phyloP scores from a whole-genome alignment of 2,888 invertebrate genomes.

The Agriotes lineatus region DNA sequence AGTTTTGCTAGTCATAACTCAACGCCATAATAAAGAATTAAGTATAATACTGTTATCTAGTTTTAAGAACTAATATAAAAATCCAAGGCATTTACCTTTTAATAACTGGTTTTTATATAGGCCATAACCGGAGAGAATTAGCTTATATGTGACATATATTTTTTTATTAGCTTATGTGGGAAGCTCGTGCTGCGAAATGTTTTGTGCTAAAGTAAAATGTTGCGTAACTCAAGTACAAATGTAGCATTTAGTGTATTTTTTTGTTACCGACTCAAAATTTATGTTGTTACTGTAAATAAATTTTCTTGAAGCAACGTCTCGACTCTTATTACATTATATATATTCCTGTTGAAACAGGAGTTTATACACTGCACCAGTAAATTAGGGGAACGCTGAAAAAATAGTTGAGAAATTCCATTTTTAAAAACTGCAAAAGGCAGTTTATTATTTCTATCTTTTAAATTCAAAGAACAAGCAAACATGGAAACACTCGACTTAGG shows the following conservation, averaged over 20 bases:
- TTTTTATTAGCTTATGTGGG: not conserved
- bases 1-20: slow-evolving; percentile 30
- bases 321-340: too few species aligned
- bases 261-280: not conserved
- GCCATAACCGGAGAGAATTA: not conserved
- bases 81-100: not conserved
- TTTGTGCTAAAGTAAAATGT: not conserved
- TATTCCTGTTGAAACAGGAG: too few species aligned
- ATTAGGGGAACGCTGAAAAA: too few species aligned
- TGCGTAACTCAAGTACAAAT: slow-evolving; percentile 18
- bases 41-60: slow-evolving; percentile 10
- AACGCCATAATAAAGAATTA: slow-evolving; percentile 11
- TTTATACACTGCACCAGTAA: too few species aligned
- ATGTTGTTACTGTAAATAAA: too few species aligned
- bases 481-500: too few species aligned
- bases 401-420: too few species aligned
- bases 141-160: too few species aligned
- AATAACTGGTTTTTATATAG: not conserved
- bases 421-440: too few species aligned
- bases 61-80: slow-evolving; percentile 6
- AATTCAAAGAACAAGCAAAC: too few species aligned
- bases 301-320: too few species aligned
- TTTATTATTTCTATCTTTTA: too few species aligned
- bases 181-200: not conserved
- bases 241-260: slow-evolving; percentile 3